Conservation (phyloP, 2,113 vertebrate species). For the Poicephalus gulielmi region DNA sequence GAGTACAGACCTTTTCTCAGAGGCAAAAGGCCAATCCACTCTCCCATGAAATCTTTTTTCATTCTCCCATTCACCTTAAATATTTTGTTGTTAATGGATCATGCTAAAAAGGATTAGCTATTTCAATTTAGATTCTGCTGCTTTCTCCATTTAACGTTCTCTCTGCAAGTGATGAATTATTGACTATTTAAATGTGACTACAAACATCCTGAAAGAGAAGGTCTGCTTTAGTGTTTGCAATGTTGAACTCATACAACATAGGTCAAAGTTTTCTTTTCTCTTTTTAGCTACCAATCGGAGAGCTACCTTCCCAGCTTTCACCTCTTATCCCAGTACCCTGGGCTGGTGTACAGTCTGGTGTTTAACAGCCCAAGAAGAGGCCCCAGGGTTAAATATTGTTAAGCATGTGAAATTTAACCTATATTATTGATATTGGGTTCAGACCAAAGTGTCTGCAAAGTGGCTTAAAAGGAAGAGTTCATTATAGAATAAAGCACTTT, state of each 20-base stretch:
- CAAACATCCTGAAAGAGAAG: constrained; percentile 32
- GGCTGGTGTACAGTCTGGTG: background rate
- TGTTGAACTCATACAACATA: background rate
- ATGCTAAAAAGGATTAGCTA: constrained; percentile 61
- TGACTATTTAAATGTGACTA: constrained; percentile 59
- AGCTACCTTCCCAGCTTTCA: background rate
- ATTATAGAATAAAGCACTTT: constrained; percentile 44
- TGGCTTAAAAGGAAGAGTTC: constrained; percentile 61
- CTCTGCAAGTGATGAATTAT: constrained; percentile 53
- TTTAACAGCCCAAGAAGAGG: constrained; percentile 21
- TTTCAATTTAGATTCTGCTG: constrained; percentile 63
- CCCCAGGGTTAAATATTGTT: constrained; percentile 66
- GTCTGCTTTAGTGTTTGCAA: background rate
- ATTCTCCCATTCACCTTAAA: constrained; percentile 36
- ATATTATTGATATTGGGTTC: constrained; percentile 64
- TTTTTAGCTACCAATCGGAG: background rate
- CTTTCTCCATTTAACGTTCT: constrained; percentile 61
- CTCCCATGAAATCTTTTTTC: background rate
- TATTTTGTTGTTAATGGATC: constrained; percentile 67
- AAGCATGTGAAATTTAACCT: constrained; percentile 66
- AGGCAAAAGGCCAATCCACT: constrained; percentile 12
- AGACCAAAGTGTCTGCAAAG: constrained; percentile 66
- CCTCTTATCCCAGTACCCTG: background rate
- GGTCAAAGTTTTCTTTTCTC: background rate
- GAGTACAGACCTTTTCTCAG: constrained; percentile 27